Evolutionary conservation across 2,797 vertebrate species (phyloP).

Genomic region (Jordanella pulchra): DNA sequence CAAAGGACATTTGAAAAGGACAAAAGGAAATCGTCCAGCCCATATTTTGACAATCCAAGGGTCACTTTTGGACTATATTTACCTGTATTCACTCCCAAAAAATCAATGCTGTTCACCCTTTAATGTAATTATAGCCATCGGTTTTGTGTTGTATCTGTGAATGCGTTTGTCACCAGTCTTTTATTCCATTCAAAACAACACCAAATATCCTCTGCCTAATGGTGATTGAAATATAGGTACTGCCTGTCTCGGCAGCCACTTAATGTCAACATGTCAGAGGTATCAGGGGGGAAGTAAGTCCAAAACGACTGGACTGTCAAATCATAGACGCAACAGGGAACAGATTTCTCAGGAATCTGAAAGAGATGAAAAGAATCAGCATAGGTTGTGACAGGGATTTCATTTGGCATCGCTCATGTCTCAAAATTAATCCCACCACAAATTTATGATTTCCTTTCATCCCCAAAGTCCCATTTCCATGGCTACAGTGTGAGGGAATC

Average conservation of each 20-base stretch:
- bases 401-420: constrained; percentile 79
- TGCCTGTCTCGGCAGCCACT: constrained; percentile 80
- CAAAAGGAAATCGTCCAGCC: constrained; percentile 54
- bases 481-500: constrained; percentile 75
- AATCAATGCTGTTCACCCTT: constrained; percentile 64
- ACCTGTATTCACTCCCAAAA: constrained; percentile 40
- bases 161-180: constrained; percentile 65
- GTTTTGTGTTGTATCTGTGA: constrained; percentile 60
- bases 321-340: constrained; percentile 75
- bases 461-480: constrained; percentile 80
- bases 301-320: constrained; percentile 83
- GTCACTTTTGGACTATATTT: constrained; percentile 66
- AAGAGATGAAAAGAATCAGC: constrained; percentile 76
- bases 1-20: constrained; percentile 66
- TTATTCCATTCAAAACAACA: constrained; percentile 65
- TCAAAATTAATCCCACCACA: constrained; percentile 82
- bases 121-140: constrained; percentile 80
- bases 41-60: constrained; percentile 43
- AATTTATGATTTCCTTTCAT: constrained; percentile 83
- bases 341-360: constrained; percentile 74
- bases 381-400: constrained; percentile 82
- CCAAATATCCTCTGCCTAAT: constrained; percentile 78
- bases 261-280: constrained; percentile 84
- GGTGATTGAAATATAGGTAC: constrained; percentile 82
- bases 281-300: constrained; percentile 80